These are phyloP conservation scores for Lagodon rhomboides DNA, from an alignment of 2,797 vertebrate species.

Conservation along the genomic window DNA sequence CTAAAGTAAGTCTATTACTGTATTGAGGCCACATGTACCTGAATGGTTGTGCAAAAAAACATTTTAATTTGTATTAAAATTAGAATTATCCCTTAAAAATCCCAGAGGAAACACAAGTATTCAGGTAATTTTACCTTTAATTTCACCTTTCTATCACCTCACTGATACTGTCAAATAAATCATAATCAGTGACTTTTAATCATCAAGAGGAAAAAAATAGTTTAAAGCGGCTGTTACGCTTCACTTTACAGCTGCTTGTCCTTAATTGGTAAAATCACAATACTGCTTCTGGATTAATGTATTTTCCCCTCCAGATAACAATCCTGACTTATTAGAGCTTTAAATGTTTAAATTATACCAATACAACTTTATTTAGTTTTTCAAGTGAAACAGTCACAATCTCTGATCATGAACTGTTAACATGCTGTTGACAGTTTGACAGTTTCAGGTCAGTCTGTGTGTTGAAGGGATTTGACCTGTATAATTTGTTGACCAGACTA, in stretches of 20 bases:
- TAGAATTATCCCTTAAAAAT: background rate
- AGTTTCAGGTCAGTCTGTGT: conserved; percentile 51
- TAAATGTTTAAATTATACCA: background rate
- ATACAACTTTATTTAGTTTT: background rate
- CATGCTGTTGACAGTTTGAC: conserved; percentile 32
- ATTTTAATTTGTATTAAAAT: background rate
- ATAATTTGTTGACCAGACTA: conserved; percentile 55
- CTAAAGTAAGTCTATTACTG: background rate
- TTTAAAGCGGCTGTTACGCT: background rate
- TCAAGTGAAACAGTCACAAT: background rate
- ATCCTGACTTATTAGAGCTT: background rate
- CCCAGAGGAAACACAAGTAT: background rate
- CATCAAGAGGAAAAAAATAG: background rate
- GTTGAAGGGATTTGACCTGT: conserved; percentile 59
- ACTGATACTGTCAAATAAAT: background rate
- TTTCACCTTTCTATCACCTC: background rate
- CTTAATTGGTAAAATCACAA: rapidly evolving
- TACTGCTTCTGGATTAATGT: background rate
- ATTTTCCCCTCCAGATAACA: background rate
- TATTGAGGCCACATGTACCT: too few species aligned
- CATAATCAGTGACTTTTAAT: background rate
- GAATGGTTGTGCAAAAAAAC: too few species aligned
- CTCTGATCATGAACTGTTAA: conserved; percentile 4
- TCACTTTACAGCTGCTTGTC: background rate
- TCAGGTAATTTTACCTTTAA: background rate